Conservation (phyloP, 2,888 invertebrate species). For the Cynaeus angustus region DNA sequence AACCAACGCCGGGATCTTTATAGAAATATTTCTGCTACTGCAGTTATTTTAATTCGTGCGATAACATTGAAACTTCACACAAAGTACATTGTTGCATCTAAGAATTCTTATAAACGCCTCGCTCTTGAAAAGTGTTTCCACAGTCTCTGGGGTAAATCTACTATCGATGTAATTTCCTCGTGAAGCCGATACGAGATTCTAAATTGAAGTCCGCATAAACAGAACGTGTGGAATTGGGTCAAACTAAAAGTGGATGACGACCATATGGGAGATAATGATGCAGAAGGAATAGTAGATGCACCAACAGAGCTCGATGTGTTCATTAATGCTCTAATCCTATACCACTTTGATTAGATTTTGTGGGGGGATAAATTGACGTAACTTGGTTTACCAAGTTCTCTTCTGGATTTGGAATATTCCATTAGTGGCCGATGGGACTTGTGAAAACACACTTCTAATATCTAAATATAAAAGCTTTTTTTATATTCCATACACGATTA, state of each 20-base stretch:
- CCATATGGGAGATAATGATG: slow-evolving; percentile 39
- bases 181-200: slow-evolving; percentile 4
- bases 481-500: slow-evolving; percentile 8
- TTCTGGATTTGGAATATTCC: slow-evolving; percentile 35
- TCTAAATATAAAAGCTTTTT: slow-evolving; percentile 12
- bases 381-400: slow-evolving; percentile 45
- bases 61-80: slow-evolving; percentile 27
- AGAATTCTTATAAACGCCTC: slow-evolving; percentile 18
- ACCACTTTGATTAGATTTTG: slow-evolving; percentile 46
- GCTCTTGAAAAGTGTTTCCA: slow-evolving; percentile 14
- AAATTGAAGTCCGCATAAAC: not conserved
- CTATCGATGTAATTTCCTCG: slow-evolving; percentile 27
- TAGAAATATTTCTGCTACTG: slow-evolving; percentile 18
- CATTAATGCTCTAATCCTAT: slow-evolving; percentile 45
- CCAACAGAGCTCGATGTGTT: slow-evolving; percentile 33
- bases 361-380: slow-evolving; percentile 43
- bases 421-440: slow-evolving; percentile 5
- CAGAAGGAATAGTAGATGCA: slow-evolving; percentile 24
- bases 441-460: not conserved
- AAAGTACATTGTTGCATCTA: slow-evolving; percentile 35
- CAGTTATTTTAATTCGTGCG: slow-evolving; percentile 27
- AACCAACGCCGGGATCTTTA: slow-evolving; percentile 1
- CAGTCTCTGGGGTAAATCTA: not conserved
- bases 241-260: slow-evolving; percentile 32
- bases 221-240: slow-evolving; percentile 33